Evolutionary conservation across 2,113 vertebrate genomes (phyloP).

Genomic region (Suricata suricatta): DNA sequence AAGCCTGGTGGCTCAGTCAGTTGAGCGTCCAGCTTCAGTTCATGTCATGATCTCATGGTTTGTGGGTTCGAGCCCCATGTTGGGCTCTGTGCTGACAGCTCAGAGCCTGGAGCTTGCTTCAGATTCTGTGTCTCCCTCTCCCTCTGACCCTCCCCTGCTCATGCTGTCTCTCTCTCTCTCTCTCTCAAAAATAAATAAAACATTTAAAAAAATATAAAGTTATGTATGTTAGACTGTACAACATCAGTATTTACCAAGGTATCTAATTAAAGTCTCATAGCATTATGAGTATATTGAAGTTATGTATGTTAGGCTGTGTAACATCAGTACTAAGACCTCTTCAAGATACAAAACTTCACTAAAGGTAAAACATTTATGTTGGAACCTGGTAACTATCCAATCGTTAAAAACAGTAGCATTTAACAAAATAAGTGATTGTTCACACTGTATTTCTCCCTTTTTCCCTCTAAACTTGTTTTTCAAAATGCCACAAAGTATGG

Average conservation of each 20-base stretch:
- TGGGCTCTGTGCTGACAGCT: too few species aligned
- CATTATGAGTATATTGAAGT: background rate
- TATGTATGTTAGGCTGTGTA: background rate
- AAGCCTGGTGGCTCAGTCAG: too few species aligned
- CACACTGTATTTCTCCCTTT: background rate
- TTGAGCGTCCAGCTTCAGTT: too few species aligned
- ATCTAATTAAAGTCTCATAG: background rate
- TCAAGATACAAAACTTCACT: background rate
- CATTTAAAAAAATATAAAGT: background rate
- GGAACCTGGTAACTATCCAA: background rate
- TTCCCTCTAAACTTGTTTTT: constrained; percentile 21
- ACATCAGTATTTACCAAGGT: background rate
- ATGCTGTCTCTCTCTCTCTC: too few species aligned
- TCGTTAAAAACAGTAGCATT: constrained; percentile 20
- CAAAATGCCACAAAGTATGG: background rate
- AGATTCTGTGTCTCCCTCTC: too few species aligned
- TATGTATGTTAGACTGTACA: background rate
- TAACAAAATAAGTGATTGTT: constrained; percentile 37
- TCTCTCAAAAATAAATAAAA: too few species aligned
- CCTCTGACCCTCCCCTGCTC: too few species aligned
- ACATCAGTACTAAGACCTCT: background rate
- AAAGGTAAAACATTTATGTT: background rate
- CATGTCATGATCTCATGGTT: too few species aligned
- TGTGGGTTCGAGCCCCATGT: too few species aligned
- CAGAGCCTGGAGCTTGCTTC: too few species aligned